Percentiles rank a stretch among this genome's conserved stretches.
Conservation (phyloP, 2,888 invertebrate genomes). For the Noctua fimbriata region DNA sequence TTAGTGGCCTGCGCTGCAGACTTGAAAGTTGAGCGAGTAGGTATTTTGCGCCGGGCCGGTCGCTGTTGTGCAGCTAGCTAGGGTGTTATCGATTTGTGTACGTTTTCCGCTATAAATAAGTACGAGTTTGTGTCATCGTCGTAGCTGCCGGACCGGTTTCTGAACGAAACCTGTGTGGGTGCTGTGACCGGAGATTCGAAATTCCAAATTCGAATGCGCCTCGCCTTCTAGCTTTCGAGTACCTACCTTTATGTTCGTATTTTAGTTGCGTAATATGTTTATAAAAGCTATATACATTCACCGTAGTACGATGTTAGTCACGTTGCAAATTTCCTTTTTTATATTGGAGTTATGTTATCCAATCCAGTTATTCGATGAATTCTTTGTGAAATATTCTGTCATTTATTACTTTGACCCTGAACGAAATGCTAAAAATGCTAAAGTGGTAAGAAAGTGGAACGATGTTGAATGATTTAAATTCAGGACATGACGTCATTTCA, state of each 20-base stretch:
- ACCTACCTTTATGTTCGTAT: constrained; percentile 72
- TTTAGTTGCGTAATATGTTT: constrained; percentile 82
- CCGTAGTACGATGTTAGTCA: constrained; percentile 66
- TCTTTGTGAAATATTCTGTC: constrained; percentile 20
- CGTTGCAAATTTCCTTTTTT: constrained; percentile 50
- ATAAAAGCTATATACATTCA: constrained; percentile 62
- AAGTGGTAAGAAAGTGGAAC: constrained; percentile 57
- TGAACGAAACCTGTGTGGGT: constrained; percentile 83
- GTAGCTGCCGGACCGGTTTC: constrained; percentile 83
- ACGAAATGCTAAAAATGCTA: constrained; percentile 59
- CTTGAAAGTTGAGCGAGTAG: constrained; percentile 71
- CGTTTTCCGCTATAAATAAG: constrained; percentile 88
- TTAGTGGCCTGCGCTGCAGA: constrained; percentile 58
- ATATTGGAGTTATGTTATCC: constrained; percentile 10
- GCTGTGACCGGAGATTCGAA: constrained; percentile 78
- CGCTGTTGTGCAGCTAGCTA: constrained; percentile 74
- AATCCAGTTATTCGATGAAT: constrained; percentile 22
- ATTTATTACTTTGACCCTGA: constrained; percentile 56
- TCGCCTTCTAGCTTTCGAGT: constrained; percentile 70
- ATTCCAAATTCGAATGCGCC: constrained; percentile 77
- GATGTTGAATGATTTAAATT: constrained; percentile 43
- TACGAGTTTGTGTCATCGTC: constrained; percentile 86
- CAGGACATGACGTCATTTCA: constrained; percentile 74
- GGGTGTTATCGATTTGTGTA: constrained; percentile 88
- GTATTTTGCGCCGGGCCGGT: constrained; percentile 72